phyloP scores from a whole-genome alignment of 2,888 invertebrate species.

The Hirtodrosophila confusa region DNA sequence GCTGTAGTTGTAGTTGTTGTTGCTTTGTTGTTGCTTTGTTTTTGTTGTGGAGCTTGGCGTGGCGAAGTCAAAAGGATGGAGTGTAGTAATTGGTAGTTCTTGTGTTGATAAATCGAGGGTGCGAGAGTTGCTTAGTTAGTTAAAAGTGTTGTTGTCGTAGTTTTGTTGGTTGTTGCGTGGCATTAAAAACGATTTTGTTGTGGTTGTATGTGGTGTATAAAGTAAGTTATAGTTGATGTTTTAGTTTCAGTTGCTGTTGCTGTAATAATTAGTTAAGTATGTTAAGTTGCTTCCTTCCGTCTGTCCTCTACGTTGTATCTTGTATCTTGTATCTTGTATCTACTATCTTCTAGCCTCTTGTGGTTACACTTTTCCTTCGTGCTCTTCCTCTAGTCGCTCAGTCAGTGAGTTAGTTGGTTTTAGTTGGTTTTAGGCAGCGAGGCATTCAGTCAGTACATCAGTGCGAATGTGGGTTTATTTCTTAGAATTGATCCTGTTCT shows the following conservation, averaged over 20 bases:
- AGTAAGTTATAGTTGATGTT: constrained; percentile 65
- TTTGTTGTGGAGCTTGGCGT: constrained; percentile 28
- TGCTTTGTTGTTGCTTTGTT: constrained; percentile 10
- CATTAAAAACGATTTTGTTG: constrained; percentile 42
- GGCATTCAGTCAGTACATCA: constrained; percentile 78
- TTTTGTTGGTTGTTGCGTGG: constrained; percentile 39
- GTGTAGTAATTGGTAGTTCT: constrained; percentile 34
- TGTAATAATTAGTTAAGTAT: constrained; percentile 43
- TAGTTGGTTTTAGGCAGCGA: constrained; percentile 76
- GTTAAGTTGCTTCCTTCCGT: neutral
- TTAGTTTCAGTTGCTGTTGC: constrained; percentile 59
- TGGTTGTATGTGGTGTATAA: constrained; percentile 58
- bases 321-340: neutral
- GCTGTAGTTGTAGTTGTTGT: too few relatives aligned
- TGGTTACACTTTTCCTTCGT: constrained; percentile 18
- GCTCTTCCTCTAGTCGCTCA: constrained; percentile 59
- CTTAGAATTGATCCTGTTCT: too few relatives aligned
- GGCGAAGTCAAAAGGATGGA: constrained; percentile 43
- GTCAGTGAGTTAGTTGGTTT: constrained; percentile 77
- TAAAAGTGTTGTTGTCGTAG: constrained; percentile 48
- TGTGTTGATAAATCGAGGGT: constrained; percentile 33
- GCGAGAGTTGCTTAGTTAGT: constrained; percentile 56
- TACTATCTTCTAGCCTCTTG: constrained; percentile 8
- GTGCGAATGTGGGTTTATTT: constrained; percentile 44
- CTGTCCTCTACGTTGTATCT: constrained; percentile 2